Evolutionary conservation across 2,888 invertebrate species (phyloP).

Genomic region (Ptychoptera albimana): DNA sequence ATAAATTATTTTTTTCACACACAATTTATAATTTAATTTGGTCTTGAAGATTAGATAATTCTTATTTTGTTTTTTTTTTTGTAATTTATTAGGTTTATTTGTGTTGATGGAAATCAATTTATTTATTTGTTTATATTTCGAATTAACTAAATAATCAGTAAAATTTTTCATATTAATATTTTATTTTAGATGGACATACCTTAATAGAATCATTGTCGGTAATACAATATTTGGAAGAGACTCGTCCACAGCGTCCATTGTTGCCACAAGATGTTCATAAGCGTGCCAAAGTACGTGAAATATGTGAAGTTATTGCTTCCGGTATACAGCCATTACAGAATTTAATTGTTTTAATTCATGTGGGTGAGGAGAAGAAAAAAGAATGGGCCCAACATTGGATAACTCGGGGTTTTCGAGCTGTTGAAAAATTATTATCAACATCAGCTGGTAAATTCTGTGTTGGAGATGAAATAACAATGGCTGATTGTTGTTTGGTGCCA

Average conservation of each 20-base stretch:
- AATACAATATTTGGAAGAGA: conserved; percentile 92
- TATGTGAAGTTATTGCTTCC: conserved; percentile 82
- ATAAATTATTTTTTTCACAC: not conserved
- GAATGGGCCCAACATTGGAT: conserved; percentile 94
- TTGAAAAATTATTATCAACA: conserved; percentile 70
- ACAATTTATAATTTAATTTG: not conserved
- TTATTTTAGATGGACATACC: conserved; percentile 46
- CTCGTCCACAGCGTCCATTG: conserved; percentile 66
- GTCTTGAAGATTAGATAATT: too few relatives aligned
- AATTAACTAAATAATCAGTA: too few relatives aligned
- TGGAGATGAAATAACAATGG: conserved; percentile 84
- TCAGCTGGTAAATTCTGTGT: conserved; percentile 85
- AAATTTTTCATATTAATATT: not conserved
- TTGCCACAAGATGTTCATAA: conserved; percentile 80
- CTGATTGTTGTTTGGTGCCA: conserved; percentile 89
- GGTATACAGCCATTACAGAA: conserved; percentile 97
- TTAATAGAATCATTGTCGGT: conserved; percentile 66
- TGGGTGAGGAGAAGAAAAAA: conserved; percentile 75
- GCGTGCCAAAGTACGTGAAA: conserved; percentile 81
- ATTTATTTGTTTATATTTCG: not conserved
- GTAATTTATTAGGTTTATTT: not conserved
- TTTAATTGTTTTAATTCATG: conserved; percentile 68
- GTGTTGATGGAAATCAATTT: too few relatives aligned
- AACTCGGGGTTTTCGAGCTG: conserved; percentile 71
- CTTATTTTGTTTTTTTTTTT: not conserved